Base-by-base conservation (phyloP, 2,888 invertebrate genomes). In the Alsophila aescularia region DNA sequence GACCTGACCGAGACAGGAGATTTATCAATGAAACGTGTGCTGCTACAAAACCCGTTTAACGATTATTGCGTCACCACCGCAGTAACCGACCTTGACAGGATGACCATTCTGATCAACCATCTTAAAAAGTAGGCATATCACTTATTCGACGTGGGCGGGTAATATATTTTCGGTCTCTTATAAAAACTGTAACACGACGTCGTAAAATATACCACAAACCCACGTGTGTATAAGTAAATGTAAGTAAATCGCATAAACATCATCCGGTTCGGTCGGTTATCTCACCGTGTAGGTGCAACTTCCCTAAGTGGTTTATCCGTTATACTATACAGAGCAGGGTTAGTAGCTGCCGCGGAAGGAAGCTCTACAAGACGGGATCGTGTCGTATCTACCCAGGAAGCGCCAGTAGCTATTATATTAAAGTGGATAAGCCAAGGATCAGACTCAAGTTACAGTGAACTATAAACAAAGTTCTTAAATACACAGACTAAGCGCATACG, bases 381-480 rank as follows among this genome's bases (percentile, higher is more conserved):
- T 75, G 69, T 73, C 75, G 64, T 90, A 88, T 89, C 89, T 86
- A 85, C 73, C 64, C 83, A 84, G 90, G 87, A 90, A 87, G 80
- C 79, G 75, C 70, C 72, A 67, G 83, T 79, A 76, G 75, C 74
- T 56, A 72, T 71, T 67, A 70, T 67, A 75, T 80, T 72, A 75
- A 76, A 77, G 69, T 74, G 73, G 82, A 84, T 86, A 83, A 85
- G 80, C 69, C 69, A 67, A 66, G 79, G 79, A 83, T 81, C 72
- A 81, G 66, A 69, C 66, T 84, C 75, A 70, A 56, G 75, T 85
- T 83, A 75, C 81, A 75, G 58, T 68, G 71, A 73, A 76, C 70
- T 74, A 67, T 73, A 77, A 78, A 76, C 73, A 71, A 58, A 52
- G 56, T 50, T 57, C 53, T 56, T 50, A 60, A 55, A 60, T 53